These are phyloP conservation scores for Acleris sparsana DNA, from an alignment of 2,888 invertebrate genomes.

Conservation along the genomic window DNA sequence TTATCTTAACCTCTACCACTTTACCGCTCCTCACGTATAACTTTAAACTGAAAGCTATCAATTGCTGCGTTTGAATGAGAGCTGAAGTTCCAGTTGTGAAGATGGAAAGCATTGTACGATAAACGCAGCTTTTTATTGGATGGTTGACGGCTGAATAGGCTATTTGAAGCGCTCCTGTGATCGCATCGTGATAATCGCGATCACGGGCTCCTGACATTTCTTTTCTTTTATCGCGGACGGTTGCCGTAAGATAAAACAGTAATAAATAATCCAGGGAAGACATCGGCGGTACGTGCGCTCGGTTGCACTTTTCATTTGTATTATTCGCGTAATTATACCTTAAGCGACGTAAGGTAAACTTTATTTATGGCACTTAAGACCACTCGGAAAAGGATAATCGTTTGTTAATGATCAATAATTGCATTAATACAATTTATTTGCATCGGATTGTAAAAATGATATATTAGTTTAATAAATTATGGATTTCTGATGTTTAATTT, in stretches of 20 bases:
- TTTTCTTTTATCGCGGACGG: constrained; percentile 79
- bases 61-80: constrained; percentile 44
- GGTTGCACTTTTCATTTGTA: constrained; percentile 76
- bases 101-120: constrained; percentile 43
- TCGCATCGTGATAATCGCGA: constrained; percentile 78
- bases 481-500: constrained; percentile 8
- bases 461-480: constrained; percentile 27
- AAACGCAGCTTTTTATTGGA: neutral
- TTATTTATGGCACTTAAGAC: constrained; percentile 61
- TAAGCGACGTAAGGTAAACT: constrained; percentile 53
- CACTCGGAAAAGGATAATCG: constrained; percentile 61
- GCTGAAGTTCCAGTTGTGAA: neutral
- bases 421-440: constrained; percentile 58
- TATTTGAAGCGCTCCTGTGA: constrained; percentile 65
- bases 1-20: constrained; percentile 49
- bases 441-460: constrained; percentile 36
- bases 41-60: constrained; percentile 30
- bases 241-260: constrained; percentile 75
- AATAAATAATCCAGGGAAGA: constrained; percentile 77
- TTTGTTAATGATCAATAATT: constrained; percentile 63
- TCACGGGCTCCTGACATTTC: constrained; percentile 75
- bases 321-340: constrained; percentile 75
- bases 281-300: constrained; percentile 68
- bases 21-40: constrained; percentile 8
- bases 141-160: constrained; percentile 6